Conservation (phyloP, 2,797 vertebrate genomes). For the Malurus leucopterus region DNA sequence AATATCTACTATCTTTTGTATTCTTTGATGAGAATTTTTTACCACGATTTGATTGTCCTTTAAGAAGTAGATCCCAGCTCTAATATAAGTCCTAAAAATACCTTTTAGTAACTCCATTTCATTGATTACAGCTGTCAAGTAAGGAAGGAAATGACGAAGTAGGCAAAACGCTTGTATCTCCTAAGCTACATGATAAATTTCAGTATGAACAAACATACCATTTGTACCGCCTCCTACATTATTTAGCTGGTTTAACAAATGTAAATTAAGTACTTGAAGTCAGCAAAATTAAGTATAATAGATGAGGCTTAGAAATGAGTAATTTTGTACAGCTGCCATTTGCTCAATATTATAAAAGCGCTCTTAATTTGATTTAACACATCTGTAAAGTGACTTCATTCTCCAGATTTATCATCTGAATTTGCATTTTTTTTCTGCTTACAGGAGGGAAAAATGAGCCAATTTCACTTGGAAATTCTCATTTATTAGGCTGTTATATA, state of each 20-base stretch:
- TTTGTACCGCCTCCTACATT: neutral
- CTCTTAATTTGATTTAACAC: constrained; percentile 61
- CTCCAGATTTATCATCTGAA: constrained; percentile 44
- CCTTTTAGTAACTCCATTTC: neutral
- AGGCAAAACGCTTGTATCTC: neutral
- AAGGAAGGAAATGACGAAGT: neutral
- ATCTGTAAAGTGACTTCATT: constrained; percentile 56
- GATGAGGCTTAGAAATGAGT: constrained; percentile 48
- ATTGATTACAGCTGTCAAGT: neutral
- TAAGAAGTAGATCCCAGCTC: neutral
- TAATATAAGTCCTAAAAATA: neutral
- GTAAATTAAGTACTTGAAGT: constrained; percentile 61
- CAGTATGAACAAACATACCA: constrained; percentile 11
- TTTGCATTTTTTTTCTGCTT: constrained; percentile 55
- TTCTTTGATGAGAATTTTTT: neutral
- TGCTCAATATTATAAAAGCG: constrained; percentile 41
- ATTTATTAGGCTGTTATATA: constrained; percentile 26
- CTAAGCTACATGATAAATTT: constrained; percentile 19
- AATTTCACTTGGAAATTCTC: constrained; percentile 6
- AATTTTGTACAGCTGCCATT: constrained; percentile 56
- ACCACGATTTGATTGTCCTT: neutral
- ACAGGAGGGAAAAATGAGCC: neutral
- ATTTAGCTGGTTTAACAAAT: constrained; percentile 56
- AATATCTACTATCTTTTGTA: neutral
- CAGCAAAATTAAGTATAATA: constrained; percentile 55